Percentiles rank a stretch among this genome's conserved stretches.
Conservation (phyloP, 2,888 invertebrate species). For the Graphium colonna region DNA sequence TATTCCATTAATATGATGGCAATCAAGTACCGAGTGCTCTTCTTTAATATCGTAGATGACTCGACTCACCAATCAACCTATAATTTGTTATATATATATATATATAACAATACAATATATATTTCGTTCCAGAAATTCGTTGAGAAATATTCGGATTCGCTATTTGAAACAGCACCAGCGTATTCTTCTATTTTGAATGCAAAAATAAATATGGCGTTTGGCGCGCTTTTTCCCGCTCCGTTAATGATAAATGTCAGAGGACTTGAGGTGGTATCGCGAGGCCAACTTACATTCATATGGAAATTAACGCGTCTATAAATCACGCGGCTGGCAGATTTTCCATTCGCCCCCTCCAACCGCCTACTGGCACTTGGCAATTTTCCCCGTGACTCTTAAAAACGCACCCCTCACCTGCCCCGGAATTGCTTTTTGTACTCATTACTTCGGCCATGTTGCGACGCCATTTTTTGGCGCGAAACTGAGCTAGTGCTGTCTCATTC, state of each 20-base stretch:
- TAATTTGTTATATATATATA: no score
- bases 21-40: no score
- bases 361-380: conserved; percentile 18
- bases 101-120: no score
- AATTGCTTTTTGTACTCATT: conserved; percentile 8
- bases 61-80: no score
- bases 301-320: conserved; percentile 55
- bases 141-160: background rate
- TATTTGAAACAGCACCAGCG: background rate
- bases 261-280: background rate
- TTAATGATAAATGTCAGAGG: conserved; percentile 17
- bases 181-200: background rate
- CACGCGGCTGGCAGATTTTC: conserved; percentile 47
- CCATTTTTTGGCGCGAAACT: background rate
- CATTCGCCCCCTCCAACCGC: conserved; percentile 38
- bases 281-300: conserved; percentile 39
- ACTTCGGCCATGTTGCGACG: background rate
- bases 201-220: background rate
- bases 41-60: no score
- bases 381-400: conserved; percentile 16
- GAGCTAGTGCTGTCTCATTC: background rate
- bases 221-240: background rate
- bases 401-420: background rate
- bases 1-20: no score
- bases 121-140: background rate